A percentile compares a stretch with the other conserved stretches of the same genome.
These are phyloP conservation scores for Chionis minor DNA, from an alignment of 2,113 vertebrate genomes.

Conservation along the genomic window DNA sequence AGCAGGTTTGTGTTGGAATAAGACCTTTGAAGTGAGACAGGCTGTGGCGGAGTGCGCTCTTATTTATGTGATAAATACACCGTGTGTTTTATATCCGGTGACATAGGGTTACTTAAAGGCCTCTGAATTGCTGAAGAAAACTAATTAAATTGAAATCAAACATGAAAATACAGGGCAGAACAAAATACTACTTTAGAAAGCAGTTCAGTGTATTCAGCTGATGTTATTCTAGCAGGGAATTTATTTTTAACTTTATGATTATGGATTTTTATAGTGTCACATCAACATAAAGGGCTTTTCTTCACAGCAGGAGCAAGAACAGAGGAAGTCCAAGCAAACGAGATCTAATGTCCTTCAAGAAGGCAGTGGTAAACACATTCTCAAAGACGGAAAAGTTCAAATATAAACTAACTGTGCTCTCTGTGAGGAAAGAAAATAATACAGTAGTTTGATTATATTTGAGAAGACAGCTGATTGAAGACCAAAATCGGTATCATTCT, in stretches of 20 bases:
- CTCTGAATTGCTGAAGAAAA: not conserved
- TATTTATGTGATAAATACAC: not conserved
- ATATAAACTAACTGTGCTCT: not conserved
- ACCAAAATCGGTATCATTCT: constrained; percentile 12
- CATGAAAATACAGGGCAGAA: not conserved
- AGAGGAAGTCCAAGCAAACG: constrained; percentile 37
- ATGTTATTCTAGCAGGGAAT: not conserved
- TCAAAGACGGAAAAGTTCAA: constrained; percentile 20
- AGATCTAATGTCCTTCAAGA: constrained; percentile 4
- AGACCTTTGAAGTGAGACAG: not conserved
- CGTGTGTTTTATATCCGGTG: not conserved
- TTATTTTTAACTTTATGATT: constrained; percentile 58
- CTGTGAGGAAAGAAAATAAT: not conserved
- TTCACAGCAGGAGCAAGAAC: not conserved
- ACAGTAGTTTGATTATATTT: constrained; percentile 18
- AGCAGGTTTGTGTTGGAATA: not conserved
- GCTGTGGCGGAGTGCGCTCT: not conserved
- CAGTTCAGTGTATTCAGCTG: not conserved
- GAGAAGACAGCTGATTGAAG: constrained; percentile 39
- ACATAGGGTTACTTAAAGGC: not conserved
- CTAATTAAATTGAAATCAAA: not conserved
- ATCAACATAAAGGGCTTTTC: constrained; percentile 59
- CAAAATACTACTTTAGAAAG: not conserved
- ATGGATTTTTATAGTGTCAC: constrained; percentile 27
- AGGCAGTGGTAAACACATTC: constrained; percentile 31